Conservation (phyloP, 2,113 vertebrate genomes). For the Anseranas semipalmata region DNA sequence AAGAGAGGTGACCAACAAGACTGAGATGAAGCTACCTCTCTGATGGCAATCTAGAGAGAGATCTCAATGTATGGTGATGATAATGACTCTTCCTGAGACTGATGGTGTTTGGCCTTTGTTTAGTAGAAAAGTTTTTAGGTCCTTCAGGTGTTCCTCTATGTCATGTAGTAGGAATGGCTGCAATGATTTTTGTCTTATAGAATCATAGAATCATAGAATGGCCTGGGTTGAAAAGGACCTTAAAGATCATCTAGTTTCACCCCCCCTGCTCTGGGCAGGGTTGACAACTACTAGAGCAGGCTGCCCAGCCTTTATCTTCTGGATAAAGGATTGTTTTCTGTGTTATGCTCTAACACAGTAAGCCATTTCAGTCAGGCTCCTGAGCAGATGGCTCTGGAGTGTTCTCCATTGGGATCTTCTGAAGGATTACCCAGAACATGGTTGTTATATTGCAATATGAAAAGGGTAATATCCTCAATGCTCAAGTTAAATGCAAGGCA, state of each 20-base stretch:
- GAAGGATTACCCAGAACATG: neutral
- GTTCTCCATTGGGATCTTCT: neutral
- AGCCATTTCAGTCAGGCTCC: neutral
- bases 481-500: neutral
- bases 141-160: neutral
- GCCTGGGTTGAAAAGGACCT: no score
- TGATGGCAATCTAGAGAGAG: neutral
- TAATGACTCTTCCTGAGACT: neutral
- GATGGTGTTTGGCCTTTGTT: neutral
- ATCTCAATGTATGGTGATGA: neutral
- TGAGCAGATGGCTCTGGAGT: neutral
- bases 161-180: neutral
- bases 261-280: no score
- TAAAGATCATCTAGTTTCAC: no score
- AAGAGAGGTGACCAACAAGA: neutral
- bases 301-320: no score
- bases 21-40: neutral
- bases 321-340: neutral
- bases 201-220: no score
- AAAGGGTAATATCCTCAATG: neutral
- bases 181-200: neutral
- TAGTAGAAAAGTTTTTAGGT: neutral
- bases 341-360: neutral
- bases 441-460: neutral
- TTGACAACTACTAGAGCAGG: no score